Evolutionary conservation across 2,797 vertebrate genomes (phyloP), one percentile per base, ranked within the genome.

Genomic region (Fringilla coelebs): DNA sequence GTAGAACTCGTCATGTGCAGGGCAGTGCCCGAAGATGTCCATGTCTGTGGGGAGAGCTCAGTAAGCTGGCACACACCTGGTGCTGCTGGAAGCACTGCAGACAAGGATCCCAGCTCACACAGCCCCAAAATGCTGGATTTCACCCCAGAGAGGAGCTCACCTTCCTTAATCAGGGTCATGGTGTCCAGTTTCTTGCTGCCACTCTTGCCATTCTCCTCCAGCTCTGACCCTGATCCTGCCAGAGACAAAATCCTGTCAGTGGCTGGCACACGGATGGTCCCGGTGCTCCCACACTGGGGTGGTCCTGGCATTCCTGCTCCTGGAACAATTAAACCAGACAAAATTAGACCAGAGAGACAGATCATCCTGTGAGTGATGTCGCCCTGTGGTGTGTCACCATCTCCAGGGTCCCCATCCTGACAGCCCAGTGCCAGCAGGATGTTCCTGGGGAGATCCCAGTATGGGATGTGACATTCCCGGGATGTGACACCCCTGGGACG

Each of bases 1-100:
- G 98, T 98, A 99, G 97, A 99, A 99, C 96, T 99, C 99, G 13
- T 99, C 99, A 2, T 99, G 99, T 13, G 98, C 99, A 0, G 99
- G 99, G 95, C 98, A 99, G 92, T 99, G 99, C 89, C 99, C 99
- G 22, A 99, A 99, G 97, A 99, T 99, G 92, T 98, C 99, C 99
- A 99, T 99, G 98, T 99, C 99, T 99, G 97, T 34, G 95, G 80
- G 76, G 68, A 94, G 89, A 93, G 80, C 41, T 29, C 7, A 1
- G 60, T 76, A 2, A 85, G 71, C 17, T 6, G 10, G 26, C 25
- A 7, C 16, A 0, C 24, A 11, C 1, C 66, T 8, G 9, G 40
- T 10, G 61, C 82, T 34, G 2, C 5, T 24, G 16, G 43, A 20
- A 61, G n/a, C 48, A 18, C 57, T 52, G 40, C 73, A 17, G 36